Percentiles rank a stretch among this genome's conserved stretches.
phyloP scores from a whole-genome alignment of 2,797 vertebrate species.

The Argentina silus region DNA sequence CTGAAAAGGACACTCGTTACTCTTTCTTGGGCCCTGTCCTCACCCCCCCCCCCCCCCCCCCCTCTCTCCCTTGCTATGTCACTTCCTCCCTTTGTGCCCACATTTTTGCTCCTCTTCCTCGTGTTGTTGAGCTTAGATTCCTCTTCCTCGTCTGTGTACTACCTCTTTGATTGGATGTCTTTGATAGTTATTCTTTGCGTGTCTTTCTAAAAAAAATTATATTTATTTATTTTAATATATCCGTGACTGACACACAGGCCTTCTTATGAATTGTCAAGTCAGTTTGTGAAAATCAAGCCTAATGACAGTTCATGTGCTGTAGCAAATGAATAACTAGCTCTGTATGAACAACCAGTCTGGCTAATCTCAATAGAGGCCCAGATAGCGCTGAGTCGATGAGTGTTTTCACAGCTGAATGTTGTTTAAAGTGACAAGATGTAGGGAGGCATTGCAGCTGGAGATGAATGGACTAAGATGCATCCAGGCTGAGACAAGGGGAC shows the following conservation, averaged over 20 bases:
- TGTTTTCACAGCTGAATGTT: conserved; percentile 33
- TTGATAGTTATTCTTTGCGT: too few species aligned
- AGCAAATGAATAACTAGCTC: conserved; percentile 41
- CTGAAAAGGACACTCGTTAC: conserved; percentile 2
- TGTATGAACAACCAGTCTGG: conserved; percentile 25
- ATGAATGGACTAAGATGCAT: not conserved
- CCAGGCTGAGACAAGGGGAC: not conserved
- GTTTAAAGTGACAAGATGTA: conserved; percentile 27
- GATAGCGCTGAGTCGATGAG: conserved; percentile 14
- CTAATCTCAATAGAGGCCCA: conserved; percentile 34
- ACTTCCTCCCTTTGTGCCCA: conserved; percentile 55
- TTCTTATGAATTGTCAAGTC: too few species aligned
- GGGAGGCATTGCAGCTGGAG: conserved; percentile 22
- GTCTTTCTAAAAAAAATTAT: too few species aligned
- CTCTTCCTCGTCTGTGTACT: conserved; percentile 28
- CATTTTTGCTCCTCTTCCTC: conserved; percentile 31
- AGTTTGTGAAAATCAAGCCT: too few species aligned
- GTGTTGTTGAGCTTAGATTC: conserved; percentile 38
- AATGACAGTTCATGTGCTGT: conserved; percentile 6
- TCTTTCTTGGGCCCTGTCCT: not conserved
- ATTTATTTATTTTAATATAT: too few species aligned
- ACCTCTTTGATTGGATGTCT: not conserved
- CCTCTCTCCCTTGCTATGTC: conserved; percentile 7
- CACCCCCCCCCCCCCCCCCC: too few species aligned
- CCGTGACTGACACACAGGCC: too few species aligned